These are phyloP conservation scores for Phragmatobia fuliginosa DNA, from an alignment of 2,888 invertebrate species.

Conservation along the genomic window DNA sequence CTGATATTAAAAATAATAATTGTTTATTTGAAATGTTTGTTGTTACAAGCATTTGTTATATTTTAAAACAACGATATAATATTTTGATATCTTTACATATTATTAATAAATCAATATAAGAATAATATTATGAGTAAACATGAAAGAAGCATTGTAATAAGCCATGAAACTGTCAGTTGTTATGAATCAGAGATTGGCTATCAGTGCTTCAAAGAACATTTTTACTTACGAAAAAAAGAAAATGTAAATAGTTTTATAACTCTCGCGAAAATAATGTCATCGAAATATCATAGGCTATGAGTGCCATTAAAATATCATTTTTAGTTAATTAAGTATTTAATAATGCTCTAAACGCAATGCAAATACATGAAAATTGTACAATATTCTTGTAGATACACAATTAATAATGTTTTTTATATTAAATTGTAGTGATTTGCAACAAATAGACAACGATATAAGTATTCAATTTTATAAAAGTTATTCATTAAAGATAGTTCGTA, in stretches of 20 bases:
- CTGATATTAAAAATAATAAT: slow-evolving; percentile 13
- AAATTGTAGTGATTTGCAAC: slow-evolving; percentile 44
- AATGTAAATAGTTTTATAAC: slow-evolving; percentile 43
- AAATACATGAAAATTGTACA: slow-evolving; percentile 46
- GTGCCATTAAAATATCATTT: slow-evolving; percentile 80
- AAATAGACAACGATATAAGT: slow-evolving; percentile 54
- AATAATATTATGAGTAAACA: not conserved
- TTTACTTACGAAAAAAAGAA: slow-evolving; percentile 11
- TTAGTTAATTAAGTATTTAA: slow-evolving; percentile 57
- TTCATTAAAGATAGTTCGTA: slow-evolving; percentile 51
- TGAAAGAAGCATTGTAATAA: slow-evolving; percentile 1
- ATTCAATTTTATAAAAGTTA: slow-evolving; percentile 51
- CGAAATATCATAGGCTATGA: slow-evolving; percentile 80
- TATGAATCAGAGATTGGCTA: not conserved
- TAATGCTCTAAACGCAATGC: slow-evolving; percentile 32
- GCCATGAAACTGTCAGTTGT: slow-evolving; percentile 21
- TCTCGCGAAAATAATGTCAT: slow-evolving; percentile 31
- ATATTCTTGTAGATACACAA: slow-evolving; percentile 50
- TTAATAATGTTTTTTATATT: slow-evolving; percentile 32
- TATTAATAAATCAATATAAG: slow-evolving; percentile 18
- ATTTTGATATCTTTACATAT: slow-evolving; percentile 22
- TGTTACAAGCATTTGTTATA: slow-evolving; percentile 59
- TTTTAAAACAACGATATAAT: slow-evolving; percentile 41
- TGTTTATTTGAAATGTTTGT: slow-evolving; percentile 22
- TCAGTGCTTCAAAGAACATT: not conserved